Evolutionary conservation across 1,140 invertebrate species (phyloP).

Genomic region (Pararge aegeria): DNA sequence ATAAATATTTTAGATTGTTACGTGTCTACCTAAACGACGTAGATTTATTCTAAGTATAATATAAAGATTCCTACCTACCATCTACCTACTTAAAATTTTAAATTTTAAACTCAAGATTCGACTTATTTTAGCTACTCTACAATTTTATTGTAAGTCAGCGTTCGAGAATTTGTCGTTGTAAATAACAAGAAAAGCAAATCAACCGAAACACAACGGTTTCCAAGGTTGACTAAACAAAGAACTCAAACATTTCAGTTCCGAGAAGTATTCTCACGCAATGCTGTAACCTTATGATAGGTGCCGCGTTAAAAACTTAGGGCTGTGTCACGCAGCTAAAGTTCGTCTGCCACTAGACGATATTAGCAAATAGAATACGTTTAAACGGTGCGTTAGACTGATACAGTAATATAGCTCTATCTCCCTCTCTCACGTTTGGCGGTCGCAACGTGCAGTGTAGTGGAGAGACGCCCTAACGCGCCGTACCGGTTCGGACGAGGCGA

Average conservation of each 20-base stretch:
- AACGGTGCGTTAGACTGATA: background rate
- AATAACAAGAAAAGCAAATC: background rate
- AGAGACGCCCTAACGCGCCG: conserved; percentile 19
- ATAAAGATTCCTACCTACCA: no score
- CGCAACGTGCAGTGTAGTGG: background rate
- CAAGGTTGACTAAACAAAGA: conserved; percentile 18
- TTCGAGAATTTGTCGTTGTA: background rate
- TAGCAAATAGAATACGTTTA: background rate
- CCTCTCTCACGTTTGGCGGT: background rate
- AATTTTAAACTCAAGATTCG: no score
- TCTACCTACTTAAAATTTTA: no score
- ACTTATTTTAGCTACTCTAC: no score
- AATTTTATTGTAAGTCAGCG: no score
- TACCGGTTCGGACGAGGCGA: conserved; percentile 46
- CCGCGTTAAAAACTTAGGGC: conserved; percentile 34
- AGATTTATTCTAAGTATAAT: no score
- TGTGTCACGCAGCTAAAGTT: conserved; percentile 54
- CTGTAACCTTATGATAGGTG: conserved; percentile 32
- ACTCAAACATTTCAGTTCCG: conserved; percentile 20
- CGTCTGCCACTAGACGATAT: conserved; percentile 1
- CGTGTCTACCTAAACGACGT: no score
- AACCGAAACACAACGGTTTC: conserved; percentile 4
- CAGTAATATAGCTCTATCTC: background rate
- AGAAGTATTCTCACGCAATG: conserved; percentile 28
- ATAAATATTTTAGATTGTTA: no score